A percentile compares a stretch with the other conserved stretches of the same genome.
Conservation (phyloP, 92 coral and sea anemone genomes). For the Zoanthus solanderi region DNA sequence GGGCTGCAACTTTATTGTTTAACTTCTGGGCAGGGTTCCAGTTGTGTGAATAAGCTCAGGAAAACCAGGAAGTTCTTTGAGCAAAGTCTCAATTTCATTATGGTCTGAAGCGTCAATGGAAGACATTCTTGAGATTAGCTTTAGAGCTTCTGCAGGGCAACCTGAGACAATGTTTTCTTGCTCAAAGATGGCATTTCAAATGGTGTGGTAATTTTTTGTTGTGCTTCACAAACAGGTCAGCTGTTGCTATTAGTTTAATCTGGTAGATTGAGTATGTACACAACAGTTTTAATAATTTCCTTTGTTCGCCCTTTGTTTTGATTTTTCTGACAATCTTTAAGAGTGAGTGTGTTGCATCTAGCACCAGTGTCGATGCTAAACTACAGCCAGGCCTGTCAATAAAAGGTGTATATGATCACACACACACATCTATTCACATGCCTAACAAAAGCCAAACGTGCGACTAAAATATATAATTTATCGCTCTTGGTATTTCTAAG, state of each 20-base stretch:
- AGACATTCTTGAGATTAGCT: constrained; percentile 46
- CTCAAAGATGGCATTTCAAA: constrained; percentile 41
- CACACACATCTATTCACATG: too few relatives aligned
- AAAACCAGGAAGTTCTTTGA: constrained; percentile 38
- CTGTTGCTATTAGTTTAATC: not conserved
- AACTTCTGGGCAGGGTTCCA: not conserved
- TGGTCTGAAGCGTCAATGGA: constrained; percentile 42
- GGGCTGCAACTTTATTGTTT: constrained; percentile 9
- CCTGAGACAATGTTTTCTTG: constrained; percentile 59
- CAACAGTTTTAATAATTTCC: too few relatives aligned
- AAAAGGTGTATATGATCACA: too few relatives aligned
- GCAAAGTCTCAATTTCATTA: constrained; percentile 30
- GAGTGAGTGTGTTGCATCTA: too few relatives aligned
- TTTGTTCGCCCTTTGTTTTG: too few relatives aligned
- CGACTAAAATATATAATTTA: too few relatives aligned
- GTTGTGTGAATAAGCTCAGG: constrained; percentile 11
- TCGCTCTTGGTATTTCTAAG: too few relatives aligned
- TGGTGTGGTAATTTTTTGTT: not conserved
- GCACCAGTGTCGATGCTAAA: too few relatives aligned
- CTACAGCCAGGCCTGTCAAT: too few relatives aligned
- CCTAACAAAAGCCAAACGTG: too few relatives aligned
- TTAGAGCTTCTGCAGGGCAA: constrained; percentile 48
- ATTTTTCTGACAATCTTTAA: too few relatives aligned
- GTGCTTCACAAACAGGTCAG: constrained; percentile 23
- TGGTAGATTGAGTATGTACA: constrained; percentile 1